Conservation (phyloP, 2,113 vertebrate species). For the Seriola rivoliana region DNA sequence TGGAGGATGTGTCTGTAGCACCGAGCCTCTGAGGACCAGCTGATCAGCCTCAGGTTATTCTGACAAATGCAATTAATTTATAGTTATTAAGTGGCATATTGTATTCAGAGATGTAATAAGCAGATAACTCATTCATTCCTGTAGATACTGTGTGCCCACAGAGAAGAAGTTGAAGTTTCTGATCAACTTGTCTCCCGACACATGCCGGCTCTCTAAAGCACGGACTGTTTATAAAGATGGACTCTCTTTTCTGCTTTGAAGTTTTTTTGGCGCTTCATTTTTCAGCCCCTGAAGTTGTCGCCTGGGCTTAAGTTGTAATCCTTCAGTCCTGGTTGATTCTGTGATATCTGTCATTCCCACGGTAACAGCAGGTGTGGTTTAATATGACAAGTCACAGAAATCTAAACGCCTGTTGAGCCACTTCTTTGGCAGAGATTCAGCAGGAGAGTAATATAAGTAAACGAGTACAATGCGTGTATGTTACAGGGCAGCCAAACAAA, state of each 20-base stretch:
- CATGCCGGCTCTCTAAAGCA: background rate
- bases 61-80: constrained; percentile 20
- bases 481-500: background rate
- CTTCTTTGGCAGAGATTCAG: background rate
- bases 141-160: too few relatives aligned
- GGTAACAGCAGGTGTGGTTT: background rate
- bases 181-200: background rate
- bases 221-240: too few relatives aligned
- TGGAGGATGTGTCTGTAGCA: constrained; percentile 51
- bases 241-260: too few relatives aligned
- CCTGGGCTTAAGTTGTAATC: background rate
- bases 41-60: constrained; percentile 24
- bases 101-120: background rate
- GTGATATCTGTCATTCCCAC: background rate
- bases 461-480: too few relatives aligned
- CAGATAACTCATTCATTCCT: background rate
- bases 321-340: too few relatives aligned
- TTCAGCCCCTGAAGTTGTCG: too few relatives aligned
- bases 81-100: background rate
- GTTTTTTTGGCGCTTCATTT: too few relatives aligned
- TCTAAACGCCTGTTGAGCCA: background rate
- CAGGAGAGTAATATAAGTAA: background rate
- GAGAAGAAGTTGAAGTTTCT: background rate
- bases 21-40: background rate
- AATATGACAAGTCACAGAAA: background rate